Conservation (phyloP, 1,140 invertebrate species). For the Listronotus oregonensis region DNA sequence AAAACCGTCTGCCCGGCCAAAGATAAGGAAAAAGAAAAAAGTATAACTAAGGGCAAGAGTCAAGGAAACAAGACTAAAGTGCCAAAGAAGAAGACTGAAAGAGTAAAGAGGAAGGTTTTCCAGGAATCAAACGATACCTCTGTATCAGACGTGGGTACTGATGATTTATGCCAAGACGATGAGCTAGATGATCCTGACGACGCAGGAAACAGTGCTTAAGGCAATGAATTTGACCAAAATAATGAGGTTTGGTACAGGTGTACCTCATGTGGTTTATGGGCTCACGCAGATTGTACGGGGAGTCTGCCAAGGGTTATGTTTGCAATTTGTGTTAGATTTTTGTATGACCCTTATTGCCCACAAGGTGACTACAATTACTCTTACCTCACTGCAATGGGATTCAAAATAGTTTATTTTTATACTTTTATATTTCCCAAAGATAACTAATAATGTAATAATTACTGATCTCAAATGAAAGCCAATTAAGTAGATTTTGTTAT, state of each 20-base stretch:
- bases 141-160: neutral
- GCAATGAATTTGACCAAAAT: neutral
- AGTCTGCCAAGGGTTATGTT: too few relatives aligned
- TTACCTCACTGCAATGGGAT: too few relatives aligned
- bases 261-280: neutral
- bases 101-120: neutral
- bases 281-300: too few relatives aligned
- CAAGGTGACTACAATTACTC: too few relatives aligned
- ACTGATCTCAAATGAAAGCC: too few relatives aligned
- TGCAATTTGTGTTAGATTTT: too few relatives aligned
- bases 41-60: neutral
- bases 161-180: neutral
- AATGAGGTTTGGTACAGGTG: neutral
- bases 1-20: too few relatives aligned
- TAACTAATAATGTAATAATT: too few relatives aligned
- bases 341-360: too few relatives aligned
- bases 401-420: too few relatives aligned
- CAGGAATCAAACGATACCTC: neutral
- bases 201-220: neutral
- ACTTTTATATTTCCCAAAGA: too few relatives aligned
- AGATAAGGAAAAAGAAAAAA: neutral
- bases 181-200: neutral
- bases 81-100: neutral
- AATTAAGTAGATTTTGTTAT: too few relatives aligned
- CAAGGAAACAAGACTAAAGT: neutral